Evolutionary conservation across 2,888 invertebrate genomes (phyloP).

Genomic region (Drosophila seclusa): DNA sequence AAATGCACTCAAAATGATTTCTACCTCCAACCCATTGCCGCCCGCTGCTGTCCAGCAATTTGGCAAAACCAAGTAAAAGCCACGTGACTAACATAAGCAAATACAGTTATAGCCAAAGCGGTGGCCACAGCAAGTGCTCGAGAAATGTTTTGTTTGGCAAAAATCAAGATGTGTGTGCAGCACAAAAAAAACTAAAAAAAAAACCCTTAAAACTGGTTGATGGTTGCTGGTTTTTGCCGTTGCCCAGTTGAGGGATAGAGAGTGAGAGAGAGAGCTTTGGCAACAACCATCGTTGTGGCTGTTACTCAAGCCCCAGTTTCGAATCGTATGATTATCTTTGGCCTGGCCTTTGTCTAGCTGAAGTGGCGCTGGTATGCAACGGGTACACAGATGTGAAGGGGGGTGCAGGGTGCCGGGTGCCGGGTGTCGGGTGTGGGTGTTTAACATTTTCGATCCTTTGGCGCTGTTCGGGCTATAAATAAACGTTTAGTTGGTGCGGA

Average conservation of each 20-base stretch:
- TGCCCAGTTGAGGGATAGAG: slow-evolving; percentile 40
- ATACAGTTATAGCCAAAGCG: slow-evolving; percentile 64
- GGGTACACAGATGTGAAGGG: neutral
- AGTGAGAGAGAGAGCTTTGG: slow-evolving; percentile 23
- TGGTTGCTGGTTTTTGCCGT: slow-evolving; percentile 36
- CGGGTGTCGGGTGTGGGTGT: slow-evolving; percentile 7
- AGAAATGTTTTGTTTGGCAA: slow-evolving; percentile 76
- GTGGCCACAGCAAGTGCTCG: slow-evolving; percentile 58
- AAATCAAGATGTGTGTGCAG: slow-evolving; percentile 74
- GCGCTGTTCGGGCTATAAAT: slow-evolving; percentile 78
- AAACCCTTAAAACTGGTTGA: slow-evolving; percentile 27
- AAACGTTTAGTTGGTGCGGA: slow-evolving; percentile 80
- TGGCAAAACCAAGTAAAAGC: slow-evolving; percentile 68
- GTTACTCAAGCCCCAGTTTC: slow-evolving; percentile 56
- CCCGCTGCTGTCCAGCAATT: slow-evolving; percentile 62
- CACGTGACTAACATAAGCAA: slow-evolving; percentile 77
- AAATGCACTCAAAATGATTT: slow-evolving; percentile 26
- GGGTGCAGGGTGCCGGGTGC: neutral
- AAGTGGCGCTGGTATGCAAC: slow-evolving; percentile 56
- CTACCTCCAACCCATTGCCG: neutral
- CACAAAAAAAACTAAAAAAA: slow-evolving; percentile 1
- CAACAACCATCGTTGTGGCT: slow-evolving; percentile 46
- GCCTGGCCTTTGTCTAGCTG: slow-evolving; percentile 73
- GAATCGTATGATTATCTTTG: slow-evolving; percentile 74
- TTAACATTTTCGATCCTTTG: slow-evolving; percentile 67